These are phyloP conservation scores for Noctilio leporinus DNA, from an alignment of 2,113 vertebrate species.

Conservation along the genomic window DNA sequence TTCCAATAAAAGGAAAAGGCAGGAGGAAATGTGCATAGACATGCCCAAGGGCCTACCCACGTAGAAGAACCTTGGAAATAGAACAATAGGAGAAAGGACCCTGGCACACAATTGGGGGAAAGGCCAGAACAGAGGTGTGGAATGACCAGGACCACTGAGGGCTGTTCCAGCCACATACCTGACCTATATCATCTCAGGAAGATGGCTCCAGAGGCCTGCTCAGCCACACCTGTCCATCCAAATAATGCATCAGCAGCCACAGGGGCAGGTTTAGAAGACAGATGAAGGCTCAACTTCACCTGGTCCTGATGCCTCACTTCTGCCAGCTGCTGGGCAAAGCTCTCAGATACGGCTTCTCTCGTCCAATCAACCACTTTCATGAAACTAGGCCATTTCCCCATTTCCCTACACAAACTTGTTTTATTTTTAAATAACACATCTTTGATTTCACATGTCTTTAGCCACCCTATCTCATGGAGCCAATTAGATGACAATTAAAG, in stretches of 20 bases:
- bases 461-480: slow-evolving; percentile 14
- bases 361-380: not conserved
- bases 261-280: not conserved
- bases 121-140: not conserved
- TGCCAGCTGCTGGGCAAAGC: slow-evolving; percentile 14
- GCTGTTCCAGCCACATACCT: not conserved
- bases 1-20: not conserved
- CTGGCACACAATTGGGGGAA: not conserved
- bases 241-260: rapidly evolving
- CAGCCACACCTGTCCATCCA: rapidly evolving
- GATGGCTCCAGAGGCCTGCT: not conserved
- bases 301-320: not conserved
- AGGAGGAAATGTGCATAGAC: not conserved
- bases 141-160: not conserved
- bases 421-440: not conserved
- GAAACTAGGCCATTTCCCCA: not conserved
- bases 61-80: not conserved
- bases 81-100: not conserved
- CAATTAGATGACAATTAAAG: slow-evolving; percentile 66
- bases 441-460: slow-evolving; percentile 28
- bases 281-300: rapidly evolving
- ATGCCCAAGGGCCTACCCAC: not conserved
- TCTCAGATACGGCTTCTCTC: not conserved
- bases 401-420: not conserved
- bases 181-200: not conserved